Base-by-base conservation (phyloP, 2,888 invertebrate genomes). In the Stictocephala bisonia region DNA sequence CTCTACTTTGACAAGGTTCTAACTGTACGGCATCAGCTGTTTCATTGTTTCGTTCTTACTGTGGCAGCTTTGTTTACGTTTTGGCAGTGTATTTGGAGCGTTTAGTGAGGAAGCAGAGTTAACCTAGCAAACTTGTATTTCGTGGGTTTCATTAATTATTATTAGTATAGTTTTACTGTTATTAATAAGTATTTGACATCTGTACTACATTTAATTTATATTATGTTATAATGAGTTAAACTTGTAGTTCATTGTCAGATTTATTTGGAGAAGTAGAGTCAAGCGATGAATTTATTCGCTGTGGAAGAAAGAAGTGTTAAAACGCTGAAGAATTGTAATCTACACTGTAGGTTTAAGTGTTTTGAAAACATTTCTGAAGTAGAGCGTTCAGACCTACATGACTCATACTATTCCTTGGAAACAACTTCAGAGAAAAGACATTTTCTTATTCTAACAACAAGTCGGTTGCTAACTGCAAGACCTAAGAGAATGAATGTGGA, bases 351-450 rank as follows among this genome's bases (percentile, higher is more conserved):
- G 27, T 72, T 51, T 41, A 66, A 72, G 27, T 72, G 66, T 31
- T 2, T 15, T 3, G 18, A 51, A 51, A 72, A 72, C 26, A 72
- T 50, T 53, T 53, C 53, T 13, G 40, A 66, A 24, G 51, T 4
- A 26, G 72, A 72, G 26, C 53, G 53, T 18, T 35, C 40, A 40
- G 27, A 66, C 20, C 31, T 72, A n/a, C 72, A 72, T 35, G 18
- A 40, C 11, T 66, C 66, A 53, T 72, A 35, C 53, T 67, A 72
- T 35, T 66, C 66, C 18, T 40, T 72, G 18, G 35, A 48, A 27
- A 31, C 41, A n/a, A 18, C 51, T 24, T 27, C 48, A 29, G 66
- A 66, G 53, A 72, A 66, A 66, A 66, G 50, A 67, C 66, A 72
- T 66, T 72, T 72, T 53, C 9, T 66, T 53, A 66, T 72, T 13